Base-by-base conservation (phyloP, 2,797 vertebrate genomes). In the Oreochromis grahami region DNA sequence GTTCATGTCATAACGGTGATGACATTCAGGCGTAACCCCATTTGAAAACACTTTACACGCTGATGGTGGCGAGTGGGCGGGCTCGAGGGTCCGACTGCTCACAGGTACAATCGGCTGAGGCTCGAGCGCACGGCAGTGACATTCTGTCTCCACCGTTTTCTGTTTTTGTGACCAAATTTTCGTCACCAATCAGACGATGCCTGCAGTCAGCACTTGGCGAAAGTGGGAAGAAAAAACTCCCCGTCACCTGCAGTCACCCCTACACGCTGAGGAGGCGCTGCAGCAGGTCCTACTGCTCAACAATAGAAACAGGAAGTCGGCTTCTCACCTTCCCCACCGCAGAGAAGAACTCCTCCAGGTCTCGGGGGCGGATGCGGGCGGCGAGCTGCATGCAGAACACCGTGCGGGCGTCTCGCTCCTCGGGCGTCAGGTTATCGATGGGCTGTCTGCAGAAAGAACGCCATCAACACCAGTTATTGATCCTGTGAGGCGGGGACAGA, bases 381-480 rank as follows among this genome's bases (percentile, higher is more conserved):
- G 98, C 98, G 81, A 99, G 94, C 84, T 99, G 98, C 98, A 99
- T 99, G 82, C 98, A 99, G 91, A 99, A 99, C 8, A 99, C 98
- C 1, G 98, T 99, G 41, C 98, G 96, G 38, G 98, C 97, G 90
- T 99, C 98, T 56, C 98, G 97, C 93, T 99, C 98, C 84, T 99
- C 98, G 13, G 98, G 98, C 32, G 98, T 98, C 85, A 99, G 95
- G 93, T 98, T 99, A 94, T 99, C 98, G 81, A 98, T 97, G 12
- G 98, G 98, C 87, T 97, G 97, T 90, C 98, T 99, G 88, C 4
- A 36, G 24, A 17, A 51, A 51, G n/a, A 26, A 74, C 7, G 11
- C 9, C 3, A 12, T 29, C 41, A 26, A 32, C 7, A 26, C 38
- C 21, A 26, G 41, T 45, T 29, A 26, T 11, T 26, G 41, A 70